Evolutionary conservation across 2,888 invertebrate species (phyloP).

Genomic region (Mylabris sibirica): DNA sequence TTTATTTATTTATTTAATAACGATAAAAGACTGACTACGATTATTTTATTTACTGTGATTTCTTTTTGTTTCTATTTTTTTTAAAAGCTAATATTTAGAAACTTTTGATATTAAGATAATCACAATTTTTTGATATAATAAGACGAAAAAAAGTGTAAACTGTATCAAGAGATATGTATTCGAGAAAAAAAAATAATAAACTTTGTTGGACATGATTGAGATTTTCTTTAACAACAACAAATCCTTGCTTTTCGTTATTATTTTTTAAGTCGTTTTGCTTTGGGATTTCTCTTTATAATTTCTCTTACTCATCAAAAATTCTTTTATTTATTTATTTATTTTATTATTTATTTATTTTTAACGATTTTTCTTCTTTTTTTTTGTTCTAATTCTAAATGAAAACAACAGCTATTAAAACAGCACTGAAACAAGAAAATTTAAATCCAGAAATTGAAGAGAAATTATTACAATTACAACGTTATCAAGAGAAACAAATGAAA

Average conservation of each 20-base stretch:
- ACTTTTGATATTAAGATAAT: slow-evolving; percentile 37
- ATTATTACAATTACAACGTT: slow-evolving; percentile 83
- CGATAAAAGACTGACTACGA: slow-evolving; percentile 40
- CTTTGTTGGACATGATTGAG: slow-evolving; percentile 41
- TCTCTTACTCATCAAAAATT: slow-evolving; percentile 15
- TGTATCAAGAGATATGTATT: slow-evolving; percentile 44
- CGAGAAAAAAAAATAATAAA: slow-evolving; percentile 47
- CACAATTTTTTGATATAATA: slow-evolving; percentile 22
- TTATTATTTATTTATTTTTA: slow-evolving; percentile 31
- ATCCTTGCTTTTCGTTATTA: slow-evolving; percentile 51
- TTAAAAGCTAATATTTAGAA: slow-evolving; percentile 37
- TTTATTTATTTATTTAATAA: slow-evolving; percentile 30
- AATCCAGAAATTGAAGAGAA: slow-evolving; percentile 94
- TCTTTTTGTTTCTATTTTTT: slow-evolving; percentile 24
- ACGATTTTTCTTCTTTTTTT: slow-evolving; percentile 37
- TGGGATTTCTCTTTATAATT: slow-evolving; percentile 46
- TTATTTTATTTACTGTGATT: slow-evolving; percentile 33
- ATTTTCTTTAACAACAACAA: slow-evolving; percentile 47
- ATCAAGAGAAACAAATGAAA: slow-evolving; percentile 82
- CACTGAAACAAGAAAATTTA: slow-evolving; percentile 88
- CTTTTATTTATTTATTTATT: slow-evolving; percentile 37
- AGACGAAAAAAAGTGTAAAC: slow-evolving; percentile 35
- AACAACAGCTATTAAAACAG: slow-evolving; percentile 83
- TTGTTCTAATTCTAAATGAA: slow-evolving; percentile 19
- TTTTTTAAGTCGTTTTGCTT: slow-evolving; percentile 57